A percentile compares a stretch with the other conserved stretches of the same genome.
These are phyloP conservation scores for Sphinx pinastri DNA, from an alignment of 2,888 invertebrate species.

Conservation along the genomic window DNA sequence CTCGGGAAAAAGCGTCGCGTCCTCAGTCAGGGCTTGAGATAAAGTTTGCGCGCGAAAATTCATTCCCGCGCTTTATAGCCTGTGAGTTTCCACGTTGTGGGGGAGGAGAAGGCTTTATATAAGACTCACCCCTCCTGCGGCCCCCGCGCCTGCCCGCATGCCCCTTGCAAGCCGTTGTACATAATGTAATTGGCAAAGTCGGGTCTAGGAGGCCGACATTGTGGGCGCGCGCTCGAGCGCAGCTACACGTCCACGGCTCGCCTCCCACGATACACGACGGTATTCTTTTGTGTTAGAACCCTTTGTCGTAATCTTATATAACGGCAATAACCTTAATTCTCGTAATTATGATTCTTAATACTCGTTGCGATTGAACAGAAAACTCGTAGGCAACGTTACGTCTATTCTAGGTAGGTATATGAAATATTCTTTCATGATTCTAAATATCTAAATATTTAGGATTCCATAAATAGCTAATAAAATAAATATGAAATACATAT, in stretches of 20 bases:
- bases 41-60: constrained; percentile 79
- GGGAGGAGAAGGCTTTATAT: constrained; percentile 58
- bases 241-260: constrained; percentile 44
- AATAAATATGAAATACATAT: too few relatives aligned
- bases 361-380: background rate
- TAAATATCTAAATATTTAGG: background rate
- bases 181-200: constrained; percentile 58
- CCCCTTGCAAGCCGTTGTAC: constrained; percentile 50
- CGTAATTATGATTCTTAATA: too few relatives aligned
- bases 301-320: constrained; percentile 30
- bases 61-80: constrained; percentile 79
- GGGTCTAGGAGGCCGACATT: constrained; percentile 45
- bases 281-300: constrained; percentile 20
- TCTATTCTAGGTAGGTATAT: background rate
- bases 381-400: background rate
- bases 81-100: constrained; percentile 63
- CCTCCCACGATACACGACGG: constrained; percentile 10
- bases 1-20: constrained; percentile 59
- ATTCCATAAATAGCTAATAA: too few relatives aligned
- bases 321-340: background rate
- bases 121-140: constrained; percentile 47
- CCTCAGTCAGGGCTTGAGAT: constrained; percentile 57
- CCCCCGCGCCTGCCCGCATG: constrained; percentile 37
- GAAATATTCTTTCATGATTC: background rate
- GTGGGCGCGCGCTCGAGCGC: constrained; percentile 56